These are phyloP conservation scores for Mellilla xanthometata DNA, from an alignment of 2,888 invertebrate genomes.

Conservation along the genomic window DNA sequence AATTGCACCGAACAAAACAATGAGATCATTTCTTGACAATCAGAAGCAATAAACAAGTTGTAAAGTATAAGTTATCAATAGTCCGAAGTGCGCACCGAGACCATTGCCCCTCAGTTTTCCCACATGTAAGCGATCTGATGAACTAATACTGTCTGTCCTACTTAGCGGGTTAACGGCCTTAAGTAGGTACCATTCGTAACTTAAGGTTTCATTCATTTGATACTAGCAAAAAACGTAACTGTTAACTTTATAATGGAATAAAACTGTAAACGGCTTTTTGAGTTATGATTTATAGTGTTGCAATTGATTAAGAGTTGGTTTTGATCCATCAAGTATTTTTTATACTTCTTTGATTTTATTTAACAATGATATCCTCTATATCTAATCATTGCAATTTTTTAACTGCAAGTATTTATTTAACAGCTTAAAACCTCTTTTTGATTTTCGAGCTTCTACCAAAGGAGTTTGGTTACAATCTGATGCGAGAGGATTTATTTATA, in stretches of 20 bases:
- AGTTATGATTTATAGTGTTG: slow-evolving; percentile 9
- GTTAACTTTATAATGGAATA: slow-evolving; percentile 14
- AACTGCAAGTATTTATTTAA: too few species aligned
- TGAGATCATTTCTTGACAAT: slow-evolving; percentile 3
- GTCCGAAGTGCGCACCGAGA: slow-evolving; percentile 38
- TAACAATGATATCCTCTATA: too few species aligned
- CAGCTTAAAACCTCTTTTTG: too few species aligned
- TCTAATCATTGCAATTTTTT: too few species aligned
- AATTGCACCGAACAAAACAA: not conserved
- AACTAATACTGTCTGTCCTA: slow-evolving; percentile 23
- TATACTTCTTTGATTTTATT: too few species aligned
- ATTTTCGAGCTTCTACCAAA: too few species aligned
- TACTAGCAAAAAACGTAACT: slow-evolving; percentile 18
- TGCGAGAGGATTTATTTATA: too few species aligned
- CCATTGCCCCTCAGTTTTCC: slow-evolving; percentile 39
- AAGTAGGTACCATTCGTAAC: slow-evolving; percentile 12
- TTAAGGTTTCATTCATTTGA: slow-evolving; percentile 20
- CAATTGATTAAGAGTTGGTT: slow-evolving; percentile 10
- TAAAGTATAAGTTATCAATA: slow-evolving; percentile 21
- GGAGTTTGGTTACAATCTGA: too few species aligned
- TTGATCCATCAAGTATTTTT: slow-evolving; percentile 4
- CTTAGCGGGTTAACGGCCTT: slow-evolving; percentile 31
- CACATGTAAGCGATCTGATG: slow-evolving; percentile 50
- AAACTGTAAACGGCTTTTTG: slow-evolving; percentile 5
- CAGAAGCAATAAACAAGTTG: slow-evolving; percentile 15